Evolutionary conservation across 2,888 invertebrate genomes (phyloP), one percentile per base, ranked within the genome.

Genomic region (Chesias legatella): DNA sequence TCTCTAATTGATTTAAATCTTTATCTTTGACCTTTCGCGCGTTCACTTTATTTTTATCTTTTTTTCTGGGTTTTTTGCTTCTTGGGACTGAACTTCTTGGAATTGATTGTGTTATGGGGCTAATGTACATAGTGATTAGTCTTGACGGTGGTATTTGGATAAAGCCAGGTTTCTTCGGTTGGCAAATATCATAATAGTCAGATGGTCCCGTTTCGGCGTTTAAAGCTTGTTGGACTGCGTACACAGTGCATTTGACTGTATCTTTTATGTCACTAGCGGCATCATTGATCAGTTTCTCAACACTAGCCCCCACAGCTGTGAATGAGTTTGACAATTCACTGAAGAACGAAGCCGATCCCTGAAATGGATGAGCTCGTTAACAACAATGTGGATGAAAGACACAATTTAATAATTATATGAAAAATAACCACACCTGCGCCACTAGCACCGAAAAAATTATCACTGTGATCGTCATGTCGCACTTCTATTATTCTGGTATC

Each of bases 181-280:
- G 28, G 44, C 66, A 65, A 48, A 56, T 59, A 1, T 60, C 40
- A 43, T 62, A 50, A 43, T 59, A 58, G 25, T 51, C 56, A 26
- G 44, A 30, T 10, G 58, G 43, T 22, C 57, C 52, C 13, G 56
- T 53, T 3, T 48, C 36, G 24, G 39, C 37, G 1, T 47, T 45
- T 8, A 49, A 43, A 3, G 34, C 74, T 51, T 75, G 60, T 58
- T 79, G 78, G 20, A 84, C 71, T 0, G 81, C 78, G 23, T 76
- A 58, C 45, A 84, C 62, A 1, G 84, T 79, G 46, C 84, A 83
- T 25, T 80, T 77, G 17, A 81, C 67, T 1, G 79, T 78, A 13
- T 74, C 73, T 47, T 66, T 71, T n/a, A 83, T 67, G 50, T 84
- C 84, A 22, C 63, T 58, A 6, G 74, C 73, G 20, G 82, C 80